Evolutionary conservation across 2,888 invertebrate species (phyloP).

Genomic region (Patella pellucida): DNA sequence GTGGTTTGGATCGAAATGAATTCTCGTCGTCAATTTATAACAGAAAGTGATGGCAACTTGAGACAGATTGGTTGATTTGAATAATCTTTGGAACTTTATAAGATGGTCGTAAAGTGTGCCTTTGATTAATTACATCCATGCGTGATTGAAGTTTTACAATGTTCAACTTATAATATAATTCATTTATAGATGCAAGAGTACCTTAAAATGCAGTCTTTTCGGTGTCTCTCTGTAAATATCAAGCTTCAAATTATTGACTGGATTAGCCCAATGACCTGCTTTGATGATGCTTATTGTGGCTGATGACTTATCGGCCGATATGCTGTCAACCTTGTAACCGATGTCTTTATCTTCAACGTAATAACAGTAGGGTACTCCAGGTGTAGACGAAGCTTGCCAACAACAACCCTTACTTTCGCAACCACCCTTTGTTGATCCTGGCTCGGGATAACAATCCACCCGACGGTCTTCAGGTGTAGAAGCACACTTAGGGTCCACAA

Average conservation of each 20-base stretch:
- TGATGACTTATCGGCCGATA: background rate
- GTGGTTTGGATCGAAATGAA: too few species aligned
- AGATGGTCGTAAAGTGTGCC: too few species aligned
- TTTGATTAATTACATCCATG: too few species aligned
- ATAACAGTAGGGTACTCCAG: conserved; percentile 20
- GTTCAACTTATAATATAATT: too few species aligned
- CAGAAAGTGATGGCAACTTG: too few species aligned
- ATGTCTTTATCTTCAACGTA: background rate
- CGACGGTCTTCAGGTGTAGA: background rate
- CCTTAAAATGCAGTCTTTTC: conserved; percentile 16
- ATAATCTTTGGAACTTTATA: too few species aligned
- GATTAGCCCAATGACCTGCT: conserved; percentile 16
- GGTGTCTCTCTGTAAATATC: conserved; percentile 3
- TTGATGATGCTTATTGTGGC: background rate
- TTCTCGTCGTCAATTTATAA: too few species aligned
- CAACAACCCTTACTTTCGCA: conserved; percentile 18
- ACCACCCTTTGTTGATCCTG: conserved; percentile 4
- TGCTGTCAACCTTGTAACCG: conserved; percentile 11
- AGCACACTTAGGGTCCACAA: background rate
- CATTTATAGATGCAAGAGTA: background rate
- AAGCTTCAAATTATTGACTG: conserved; percentile 3
- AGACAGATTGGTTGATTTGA: too few species aligned
- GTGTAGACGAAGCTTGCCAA: conserved; percentile 13
- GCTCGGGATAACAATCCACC: conserved; percentile 19
- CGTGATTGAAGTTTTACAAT: too few species aligned